A percentile compares a stretch with the other conserved stretches of the same genome.
Conservation (phyloP, 2,797 vertebrate species). For the Poliocrania exsul region DNA sequence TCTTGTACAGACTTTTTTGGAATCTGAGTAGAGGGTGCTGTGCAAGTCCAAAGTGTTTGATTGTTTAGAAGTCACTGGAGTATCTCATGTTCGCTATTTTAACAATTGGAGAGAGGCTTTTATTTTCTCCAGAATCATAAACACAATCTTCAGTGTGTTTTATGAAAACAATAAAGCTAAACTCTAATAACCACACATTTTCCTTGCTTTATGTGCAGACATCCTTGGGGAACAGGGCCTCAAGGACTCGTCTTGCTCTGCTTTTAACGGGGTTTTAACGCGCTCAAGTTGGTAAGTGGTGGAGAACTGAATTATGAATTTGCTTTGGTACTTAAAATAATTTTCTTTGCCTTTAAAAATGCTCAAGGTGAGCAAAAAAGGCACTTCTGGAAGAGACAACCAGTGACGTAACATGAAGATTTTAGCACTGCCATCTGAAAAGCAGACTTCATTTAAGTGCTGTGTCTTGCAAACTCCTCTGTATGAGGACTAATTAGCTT, state of each 20-base stretch:
- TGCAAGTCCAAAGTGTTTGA: constrained; percentile 20
- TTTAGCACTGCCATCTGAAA: not conserved
- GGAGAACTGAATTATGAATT: constrained; percentile 42
- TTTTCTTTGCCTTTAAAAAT: constrained; percentile 21
- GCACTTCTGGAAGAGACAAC: not conserved
- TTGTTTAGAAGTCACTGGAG: constrained; percentile 62
- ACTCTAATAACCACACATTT: constrained; percentile 60
- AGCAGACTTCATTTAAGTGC: constrained; percentile 29
- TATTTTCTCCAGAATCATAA: constrained; percentile 65
- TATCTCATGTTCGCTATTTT: constrained; percentile 52
- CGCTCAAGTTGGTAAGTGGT: constrained; percentile 27
- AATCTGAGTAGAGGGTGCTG: not conserved
- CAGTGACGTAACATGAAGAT: not conserved
- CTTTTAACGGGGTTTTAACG: constrained; percentile 70
- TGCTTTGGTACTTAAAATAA: constrained; percentile 42
- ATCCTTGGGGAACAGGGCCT: constrained; percentile 69
- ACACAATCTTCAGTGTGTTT: constrained; percentile 62
- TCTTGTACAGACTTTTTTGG: not conserved
- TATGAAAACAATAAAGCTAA: constrained; percentile 74
- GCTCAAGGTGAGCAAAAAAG: constrained; percentile 34
- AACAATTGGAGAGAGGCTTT: constrained; percentile 64
- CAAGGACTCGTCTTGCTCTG: constrained; percentile 62
- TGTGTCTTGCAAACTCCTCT: not conserved
- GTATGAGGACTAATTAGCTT: constrained; percentile 20
- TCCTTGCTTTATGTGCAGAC: constrained; percentile 58